Evolutionary conservation across 2,888 invertebrate species (phyloP).

Genomic region (Hylaea fasciaria): DNA sequence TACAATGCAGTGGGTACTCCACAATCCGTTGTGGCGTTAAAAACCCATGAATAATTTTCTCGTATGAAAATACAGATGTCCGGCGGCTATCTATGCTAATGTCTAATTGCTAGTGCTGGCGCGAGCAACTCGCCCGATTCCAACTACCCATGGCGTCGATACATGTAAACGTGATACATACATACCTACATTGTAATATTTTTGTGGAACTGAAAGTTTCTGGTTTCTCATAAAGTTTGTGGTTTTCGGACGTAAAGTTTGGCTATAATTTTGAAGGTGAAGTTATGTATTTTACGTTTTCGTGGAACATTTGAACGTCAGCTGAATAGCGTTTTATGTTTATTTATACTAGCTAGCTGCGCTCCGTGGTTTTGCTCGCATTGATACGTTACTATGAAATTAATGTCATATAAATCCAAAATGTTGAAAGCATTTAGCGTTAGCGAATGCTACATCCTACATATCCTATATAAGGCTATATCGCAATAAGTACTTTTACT

Average conservation of each 20-base stretch:
- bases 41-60: slow-evolving; percentile 26
- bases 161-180: slow-evolving; percentile 20
- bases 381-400: too few species aligned
- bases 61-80: slow-evolving; percentile 20
- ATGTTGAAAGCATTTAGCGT: too few species aligned
- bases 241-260: background rate
- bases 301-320: too few species aligned
- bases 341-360: too few species aligned
- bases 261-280: background rate
- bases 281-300: background rate
- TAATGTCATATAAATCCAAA: too few species aligned
- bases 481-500: too few species aligned
- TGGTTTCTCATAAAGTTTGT: slow-evolving; percentile 3
- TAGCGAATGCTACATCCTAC: too few species aligned
- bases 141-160: slow-evolving; percentile 25
- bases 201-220: background rate
- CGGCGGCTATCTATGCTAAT: slow-evolving; percentile 39
- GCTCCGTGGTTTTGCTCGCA: too few species aligned
- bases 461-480: too few species aligned
- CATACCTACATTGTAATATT: background rate
- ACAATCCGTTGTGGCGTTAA: slow-evolving; percentile 16
- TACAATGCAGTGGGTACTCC: background rate
- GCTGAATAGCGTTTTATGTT: too few species aligned
- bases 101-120: slow-evolving; percentile 39
- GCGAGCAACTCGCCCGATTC: slow-evolving; percentile 34